Conservation (phyloP, 2,113 vertebrate species). For the Limnothrissa miodon region DNA sequence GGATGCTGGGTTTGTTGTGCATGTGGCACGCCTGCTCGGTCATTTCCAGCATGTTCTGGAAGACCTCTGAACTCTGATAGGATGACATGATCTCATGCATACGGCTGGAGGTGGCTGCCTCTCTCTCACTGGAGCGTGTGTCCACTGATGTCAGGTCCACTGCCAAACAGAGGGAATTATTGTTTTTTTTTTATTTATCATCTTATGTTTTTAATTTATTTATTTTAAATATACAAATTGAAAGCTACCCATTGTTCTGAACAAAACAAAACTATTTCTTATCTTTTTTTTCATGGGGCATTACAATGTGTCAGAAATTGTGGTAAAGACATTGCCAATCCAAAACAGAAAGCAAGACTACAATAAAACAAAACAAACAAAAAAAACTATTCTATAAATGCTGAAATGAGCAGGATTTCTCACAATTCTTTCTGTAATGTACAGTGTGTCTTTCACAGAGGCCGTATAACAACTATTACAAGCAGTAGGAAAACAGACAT, state of each 20-base stretch:
- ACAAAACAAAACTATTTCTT: no score
- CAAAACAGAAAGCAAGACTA: no score
- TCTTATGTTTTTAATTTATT: no score
- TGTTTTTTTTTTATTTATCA: no score
- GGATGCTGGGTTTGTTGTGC: slow-evolving; percentile 73
- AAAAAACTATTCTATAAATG: no score
- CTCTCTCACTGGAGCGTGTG: slow-evolving; percentile 83
- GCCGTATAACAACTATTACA: neutral
- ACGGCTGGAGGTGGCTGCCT: slow-evolving; percentile 83
- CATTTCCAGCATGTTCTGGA: slow-evolving; percentile 67
- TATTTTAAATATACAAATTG: no score
- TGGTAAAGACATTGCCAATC: no score
- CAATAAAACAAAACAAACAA: no score
- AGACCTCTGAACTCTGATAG: slow-evolving; percentile 79
- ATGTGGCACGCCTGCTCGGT: slow-evolving; percentile 70
- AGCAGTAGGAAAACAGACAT: neutral
- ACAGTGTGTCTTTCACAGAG: neutral
- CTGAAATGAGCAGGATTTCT: no score
- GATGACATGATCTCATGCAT: slow-evolving; percentile 80
- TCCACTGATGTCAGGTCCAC: slow-evolving; percentile 96
- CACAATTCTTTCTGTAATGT: neutral
- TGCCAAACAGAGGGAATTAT: slow-evolving; percentile 61
- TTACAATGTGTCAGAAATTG: no score
- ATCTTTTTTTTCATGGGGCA: no score
- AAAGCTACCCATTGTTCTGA: no score